Base-by-base conservation (phyloP, 2,888 invertebrate genomes). In the Lamellibrachia satsuma region DNA sequence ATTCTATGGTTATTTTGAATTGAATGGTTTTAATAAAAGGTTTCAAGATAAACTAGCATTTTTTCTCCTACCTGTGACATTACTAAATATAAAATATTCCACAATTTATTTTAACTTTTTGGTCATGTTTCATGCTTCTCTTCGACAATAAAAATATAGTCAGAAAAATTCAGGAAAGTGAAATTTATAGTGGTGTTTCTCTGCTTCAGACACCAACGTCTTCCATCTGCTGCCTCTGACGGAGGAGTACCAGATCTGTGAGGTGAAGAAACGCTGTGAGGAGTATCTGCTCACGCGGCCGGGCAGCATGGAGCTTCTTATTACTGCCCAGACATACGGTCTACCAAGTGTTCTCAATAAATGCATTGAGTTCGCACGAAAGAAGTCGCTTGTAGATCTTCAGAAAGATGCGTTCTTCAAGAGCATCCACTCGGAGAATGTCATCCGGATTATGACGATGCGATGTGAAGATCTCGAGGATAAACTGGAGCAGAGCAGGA, bases 221-320 rank as follows among this genome's bases (percentile, higher is more conserved):
- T 95, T 95, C 92, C 96, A 95, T 93, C 95, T 97, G 90, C 95
- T 97, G 92, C 96, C 96, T 90, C 94, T 97, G 90, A 96, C 96
- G 6, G 96, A 97, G 93, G 96, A 97, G 93, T 97, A 96, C 94
- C 96, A 97, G 93, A 96, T 97, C 92, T 93, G 94, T 52, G 96
- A 95, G 93, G 95, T 97, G 92, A 96, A 96, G 93, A 95, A 95
- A 90, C 95, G 96, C 60, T 96, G 96, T 94, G 96, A 97, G 93
- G 95, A 95, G 92, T 96, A 95, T 93, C 94, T 97, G n/a, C 94
- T 96, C 91, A 93, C 94, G 15, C 94, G 94, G 92, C 94, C 95
- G 9, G 93, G 94, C 7, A 94, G 94, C 8, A 95, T 96, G 22
- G 96, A 96, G 60, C 95, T 96, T 9, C 94, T 95, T 1, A 94